Conservation (phyloP, 2,888 invertebrate species). For the Harpagoxenus sublaevis region DNA sequence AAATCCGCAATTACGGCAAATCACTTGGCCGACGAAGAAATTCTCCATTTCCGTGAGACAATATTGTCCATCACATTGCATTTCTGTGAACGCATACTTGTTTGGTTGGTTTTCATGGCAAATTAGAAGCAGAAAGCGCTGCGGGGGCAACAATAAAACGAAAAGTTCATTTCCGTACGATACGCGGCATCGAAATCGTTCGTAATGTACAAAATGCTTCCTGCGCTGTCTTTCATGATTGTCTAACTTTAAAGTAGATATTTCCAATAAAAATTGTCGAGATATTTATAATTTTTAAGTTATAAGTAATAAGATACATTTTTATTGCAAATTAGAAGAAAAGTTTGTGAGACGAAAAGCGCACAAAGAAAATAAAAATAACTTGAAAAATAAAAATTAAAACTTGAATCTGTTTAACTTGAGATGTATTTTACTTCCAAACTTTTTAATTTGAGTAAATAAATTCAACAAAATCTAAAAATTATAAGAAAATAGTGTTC, state of each 20-base stretch:
- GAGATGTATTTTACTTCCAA: conserved; percentile 1
- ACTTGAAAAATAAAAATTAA: background rate
- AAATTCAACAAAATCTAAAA: background rate
- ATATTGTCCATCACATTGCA: conserved; percentile 69
- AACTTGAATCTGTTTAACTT: background rate
- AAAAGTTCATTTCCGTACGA: conserved; percentile 36
- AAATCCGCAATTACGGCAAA: conserved; percentile 80
- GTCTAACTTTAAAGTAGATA: background rate
- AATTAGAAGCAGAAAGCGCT: conserved; percentile 48
- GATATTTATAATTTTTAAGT: background rate
- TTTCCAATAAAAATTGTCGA: background rate
- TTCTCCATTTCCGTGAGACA: conserved; percentile 74
- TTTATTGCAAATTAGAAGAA: background rate
- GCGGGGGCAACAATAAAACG: conserved; percentile 1
- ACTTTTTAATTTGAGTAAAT: background rate
- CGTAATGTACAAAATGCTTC: background rate
- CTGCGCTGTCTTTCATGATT: background rate
- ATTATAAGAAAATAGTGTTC: background rate
- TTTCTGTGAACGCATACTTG: conserved; percentile 53
- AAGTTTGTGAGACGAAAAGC: background rate
- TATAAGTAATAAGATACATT: background rate
- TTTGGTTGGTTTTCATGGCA: conserved; percentile 57
- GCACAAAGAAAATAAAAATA: background rate
- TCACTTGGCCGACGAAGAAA: conserved; percentile 74
- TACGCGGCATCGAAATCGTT: background rate